Percentiles rank a stretch among this genome's conserved stretches.
These are phyloP conservation scores for Pungitius pungitius DNA, from an alignment of 2,113 vertebrate genomes.

Conservation along the genomic window DNA sequence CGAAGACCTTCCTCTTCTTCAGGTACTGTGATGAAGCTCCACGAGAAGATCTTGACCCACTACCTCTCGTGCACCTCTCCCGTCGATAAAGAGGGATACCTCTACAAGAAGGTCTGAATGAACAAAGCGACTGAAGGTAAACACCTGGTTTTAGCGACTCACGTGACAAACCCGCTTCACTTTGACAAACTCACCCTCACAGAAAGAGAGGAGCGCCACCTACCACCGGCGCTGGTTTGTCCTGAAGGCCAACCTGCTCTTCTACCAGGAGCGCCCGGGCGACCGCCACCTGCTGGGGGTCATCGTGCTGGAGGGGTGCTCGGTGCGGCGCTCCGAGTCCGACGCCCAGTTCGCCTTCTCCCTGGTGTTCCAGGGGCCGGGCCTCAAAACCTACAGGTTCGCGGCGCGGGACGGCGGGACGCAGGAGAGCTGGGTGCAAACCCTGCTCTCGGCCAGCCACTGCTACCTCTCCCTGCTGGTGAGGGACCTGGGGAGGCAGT, in stretches of 20 bases:
- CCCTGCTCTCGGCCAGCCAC: constrained; percentile 77
- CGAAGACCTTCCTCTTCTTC: constrained; percentile 20
- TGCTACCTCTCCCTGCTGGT: constrained; percentile 75
- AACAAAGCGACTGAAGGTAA: background rate
- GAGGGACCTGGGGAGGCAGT: constrained; percentile 75
- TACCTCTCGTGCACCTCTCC: constrained; percentile 76
- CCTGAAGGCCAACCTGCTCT: constrained; percentile 83
- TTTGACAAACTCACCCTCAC: background rate
- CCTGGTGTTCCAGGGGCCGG: constrained; percentile 69
- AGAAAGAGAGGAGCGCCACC: constrained; percentile 74
- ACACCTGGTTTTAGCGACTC: background rate
- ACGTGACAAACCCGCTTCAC: background rate
- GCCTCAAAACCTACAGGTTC: constrained; percentile 77
- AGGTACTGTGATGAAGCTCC: constrained; percentile 81
- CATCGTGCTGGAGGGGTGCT: constrained; percentile 84
- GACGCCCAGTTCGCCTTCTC: constrained; percentile 76
- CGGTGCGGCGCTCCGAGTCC: constrained; percentile 64
- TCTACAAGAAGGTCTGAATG: constrained; percentile 83
- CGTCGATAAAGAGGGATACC: constrained; percentile 81
- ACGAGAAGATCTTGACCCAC: constrained; percentile 74
- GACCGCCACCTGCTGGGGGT: constrained; percentile 80
- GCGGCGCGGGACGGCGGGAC: constrained; percentile 74
- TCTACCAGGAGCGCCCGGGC: constrained; percentile 80
- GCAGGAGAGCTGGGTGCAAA: constrained; percentile 79
- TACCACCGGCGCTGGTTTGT: constrained; percentile 84